Conservation (phyloP, 2,888 invertebrate species). For the Sesia bembeciformis region DNA sequence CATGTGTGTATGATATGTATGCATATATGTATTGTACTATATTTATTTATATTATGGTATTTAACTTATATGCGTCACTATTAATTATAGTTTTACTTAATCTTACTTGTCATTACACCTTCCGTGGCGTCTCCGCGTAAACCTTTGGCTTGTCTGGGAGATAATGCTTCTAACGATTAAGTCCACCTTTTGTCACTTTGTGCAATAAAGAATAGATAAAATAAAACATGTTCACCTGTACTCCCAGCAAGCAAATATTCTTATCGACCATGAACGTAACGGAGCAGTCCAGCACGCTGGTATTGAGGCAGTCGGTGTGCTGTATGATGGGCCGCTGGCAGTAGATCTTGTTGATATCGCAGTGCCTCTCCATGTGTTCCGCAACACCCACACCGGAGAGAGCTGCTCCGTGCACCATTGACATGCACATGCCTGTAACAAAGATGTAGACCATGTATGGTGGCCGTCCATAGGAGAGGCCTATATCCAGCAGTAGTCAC, state of each 20-base stretch:
- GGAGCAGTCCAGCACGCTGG: slow-evolving; percentile 83
- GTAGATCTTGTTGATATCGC: slow-evolving; percentile 76
- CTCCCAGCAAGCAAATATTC: slow-evolving; percentile 84
- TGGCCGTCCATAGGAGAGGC: background rate
- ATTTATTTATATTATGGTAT: no score
- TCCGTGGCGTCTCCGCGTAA: no score
- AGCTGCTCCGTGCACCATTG: slow-evolving; percentile 11
- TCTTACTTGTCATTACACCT: no score
- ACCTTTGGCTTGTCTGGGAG: no score
- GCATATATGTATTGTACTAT: no score
- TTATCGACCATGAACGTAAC: slow-evolving; percentile 87
- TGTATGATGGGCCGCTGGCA: slow-evolving; percentile 80
- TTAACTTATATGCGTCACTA: no score
- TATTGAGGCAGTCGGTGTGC: slow-evolving; percentile 83
- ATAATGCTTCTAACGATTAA: background rate
- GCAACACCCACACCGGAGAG: slow-evolving; percentile 3
- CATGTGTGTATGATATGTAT: no score
- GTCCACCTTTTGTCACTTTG: background rate
- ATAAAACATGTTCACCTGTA: slow-evolving; percentile 60
- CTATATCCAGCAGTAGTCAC: no score
- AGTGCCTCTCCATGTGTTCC: slow-evolving; percentile 28
- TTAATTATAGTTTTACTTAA: no score
- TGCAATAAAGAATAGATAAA: no score
- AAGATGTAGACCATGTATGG: background rate
- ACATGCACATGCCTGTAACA: background rate